Evolutionary conservation across 2,113 vertebrate genomes (phyloP).

Genomic region (Forbesichthys agassizii): DNA sequence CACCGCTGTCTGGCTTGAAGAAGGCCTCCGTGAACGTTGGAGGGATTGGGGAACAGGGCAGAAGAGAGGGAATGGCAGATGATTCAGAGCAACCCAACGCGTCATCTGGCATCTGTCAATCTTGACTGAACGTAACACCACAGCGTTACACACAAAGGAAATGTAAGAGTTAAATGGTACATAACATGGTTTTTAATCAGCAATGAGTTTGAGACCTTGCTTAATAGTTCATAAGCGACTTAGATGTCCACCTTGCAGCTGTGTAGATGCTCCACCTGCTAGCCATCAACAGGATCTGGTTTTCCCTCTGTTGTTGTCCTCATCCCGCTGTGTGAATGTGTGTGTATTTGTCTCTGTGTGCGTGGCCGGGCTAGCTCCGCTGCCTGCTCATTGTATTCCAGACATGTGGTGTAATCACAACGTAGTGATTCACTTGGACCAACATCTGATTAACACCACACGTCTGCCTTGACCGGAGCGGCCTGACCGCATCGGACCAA

Average conservation of each 20-base stretch:
- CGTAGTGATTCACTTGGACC: constrained; percentile 68
- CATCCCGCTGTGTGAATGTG: no score
- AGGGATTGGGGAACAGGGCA: background rate
- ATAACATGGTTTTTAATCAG: no score
- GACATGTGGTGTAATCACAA: constrained; percentile 64
- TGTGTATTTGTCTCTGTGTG: no score
- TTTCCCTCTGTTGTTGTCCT: no score
- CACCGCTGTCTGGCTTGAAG: constrained; percentile 64
- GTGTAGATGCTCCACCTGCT: no score
- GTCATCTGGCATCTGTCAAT: constrained; percentile 47
- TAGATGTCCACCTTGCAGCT: no score
- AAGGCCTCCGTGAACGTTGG: constrained; percentile 58
- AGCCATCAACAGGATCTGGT: no score
- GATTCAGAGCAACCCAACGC: constrained; percentile 31
- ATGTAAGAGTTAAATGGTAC: no score
- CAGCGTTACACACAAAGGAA: no score
- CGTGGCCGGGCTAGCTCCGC: constrained; percentile 10
- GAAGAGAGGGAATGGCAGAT: constrained; percentile 7
- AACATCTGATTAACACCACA: constrained; percentile 68
- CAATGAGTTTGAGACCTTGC: no score
- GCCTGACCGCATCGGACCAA: constrained; percentile 48
- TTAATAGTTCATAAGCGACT: no score
- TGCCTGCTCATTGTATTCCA: constrained; percentile 69
- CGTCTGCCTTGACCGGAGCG: constrained; percentile 45
- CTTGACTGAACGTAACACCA: background rate